Base-by-base conservation (phyloP, 2,113 vertebrate genomes). In the Microcebus griseorufus region DNA sequence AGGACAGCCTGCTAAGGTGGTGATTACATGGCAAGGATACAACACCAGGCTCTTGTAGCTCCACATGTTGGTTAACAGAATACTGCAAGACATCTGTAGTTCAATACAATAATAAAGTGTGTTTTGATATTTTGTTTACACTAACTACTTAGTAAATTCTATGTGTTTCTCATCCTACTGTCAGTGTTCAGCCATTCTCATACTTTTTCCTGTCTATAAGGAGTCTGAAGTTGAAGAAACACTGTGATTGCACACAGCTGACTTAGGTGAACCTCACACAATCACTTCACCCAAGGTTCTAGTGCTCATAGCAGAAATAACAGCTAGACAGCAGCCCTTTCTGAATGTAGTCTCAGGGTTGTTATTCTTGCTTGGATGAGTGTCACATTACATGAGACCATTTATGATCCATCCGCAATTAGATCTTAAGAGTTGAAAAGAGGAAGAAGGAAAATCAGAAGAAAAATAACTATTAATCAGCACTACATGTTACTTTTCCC, bases 261-360 rank as follows among this genome's bases (percentile, higher is more conserved):
- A 93, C 27, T 12, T 17, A 67, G 29, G 37, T 20, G 34, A 42
- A 89, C 17, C 45, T 60, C 82, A 76, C 27, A 65, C 9, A 37
- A 37, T 55, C 64, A 55, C 65, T 75, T 53, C 32, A 14, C 12
- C 39, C 2, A 58, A 20, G 1, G 1, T 51, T 84, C 27, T 80
- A 27, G 32, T 29, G 5, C 14, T 25, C 3, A 64, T 34, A 75
- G 29, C 37, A 82, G 20, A 76, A 7, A 25, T 2, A 16, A 37
- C 8, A 82, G 67, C 16, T 67, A 53, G 16, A 32, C 42, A 79
- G 13, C 11, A 42, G 64, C 1, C 7, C 32, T 84, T 37, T 29
- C 1, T 5, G 79, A 37, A 14, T 2, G 1, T 2, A 65, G 27
- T 17, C 16, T 81, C 16, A 12, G 3, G 45, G 12, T n/a, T n/a